Evolutionary conservation across 2,113 vertebrate species (phyloP).

Genomic region (Hemiprocne comata): DNA sequence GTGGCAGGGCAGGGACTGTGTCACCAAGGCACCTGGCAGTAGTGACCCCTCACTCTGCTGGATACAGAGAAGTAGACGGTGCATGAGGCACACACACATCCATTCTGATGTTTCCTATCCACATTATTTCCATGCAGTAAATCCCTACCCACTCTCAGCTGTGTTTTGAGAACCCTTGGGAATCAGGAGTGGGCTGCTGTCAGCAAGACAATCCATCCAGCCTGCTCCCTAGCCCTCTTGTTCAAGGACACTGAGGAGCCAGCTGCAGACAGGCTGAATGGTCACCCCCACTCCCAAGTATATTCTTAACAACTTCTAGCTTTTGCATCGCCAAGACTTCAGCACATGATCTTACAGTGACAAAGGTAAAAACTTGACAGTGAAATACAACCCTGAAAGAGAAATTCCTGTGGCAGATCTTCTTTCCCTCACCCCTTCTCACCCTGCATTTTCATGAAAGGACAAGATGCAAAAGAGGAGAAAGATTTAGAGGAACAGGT

Average conservation of each 20-base stretch:
- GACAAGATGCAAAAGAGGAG: slow-evolving; percentile 55
- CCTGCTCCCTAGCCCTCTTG: not conserved
- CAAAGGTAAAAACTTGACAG: slow-evolving; percentile 58
- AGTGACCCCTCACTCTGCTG: not conserved
- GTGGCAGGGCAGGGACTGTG: rapidly evolving
- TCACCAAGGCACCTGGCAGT: not conserved
- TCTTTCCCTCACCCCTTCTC: slow-evolving; percentile 60
- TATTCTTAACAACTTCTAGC: slow-evolving; percentile 39
- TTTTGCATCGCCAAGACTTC: not conserved
- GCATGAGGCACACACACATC: rapidly evolving
- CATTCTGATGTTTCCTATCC: not conserved
- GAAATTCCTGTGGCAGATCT: slow-evolving; percentile 57
- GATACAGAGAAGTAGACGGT: not conserved
- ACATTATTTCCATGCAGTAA: not conserved
- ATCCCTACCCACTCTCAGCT: slow-evolving; percentile 23
- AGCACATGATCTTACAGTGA: slow-evolving; percentile 30
- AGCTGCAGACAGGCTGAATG: slow-evolving; percentile 17
- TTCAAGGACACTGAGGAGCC: slow-evolving; percentile 43
- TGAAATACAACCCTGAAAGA: slow-evolving; percentile 58
- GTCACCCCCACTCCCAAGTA: not conserved
- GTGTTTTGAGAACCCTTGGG: not conserved
- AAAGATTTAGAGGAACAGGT: slow-evolving; percentile 65
- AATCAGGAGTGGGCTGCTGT: slow-evolving; percentile 15
- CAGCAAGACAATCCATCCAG: slow-evolving; percentile 15
- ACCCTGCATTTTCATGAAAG: slow-evolving; percentile 60